Conservation (phyloP, 2,797 vertebrate genomes). For the Hemibagrus guttatus region DNA sequence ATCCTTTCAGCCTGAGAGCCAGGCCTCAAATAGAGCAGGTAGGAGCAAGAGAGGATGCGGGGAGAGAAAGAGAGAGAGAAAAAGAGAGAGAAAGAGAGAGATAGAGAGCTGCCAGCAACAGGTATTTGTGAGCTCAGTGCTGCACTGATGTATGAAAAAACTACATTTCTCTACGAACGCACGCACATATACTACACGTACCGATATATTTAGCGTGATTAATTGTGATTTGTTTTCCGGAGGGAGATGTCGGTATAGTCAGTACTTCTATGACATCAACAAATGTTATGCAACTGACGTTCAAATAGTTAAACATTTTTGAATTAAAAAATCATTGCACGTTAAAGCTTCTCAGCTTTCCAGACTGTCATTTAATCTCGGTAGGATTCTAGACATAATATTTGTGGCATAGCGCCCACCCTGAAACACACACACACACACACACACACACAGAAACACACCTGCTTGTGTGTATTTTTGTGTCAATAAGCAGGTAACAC, state of each 20-base stretch:
- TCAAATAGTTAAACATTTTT: neutral
- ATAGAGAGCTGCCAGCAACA: constrained; percentile 72
- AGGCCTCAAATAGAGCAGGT: constrained; percentile 72
- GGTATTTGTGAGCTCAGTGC: constrained; percentile 68
- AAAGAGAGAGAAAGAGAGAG: constrained; percentile 18
- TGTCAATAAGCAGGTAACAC: constrained; percentile 16
- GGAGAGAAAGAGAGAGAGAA: neutral
- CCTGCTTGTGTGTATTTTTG: constrained; percentile 1
- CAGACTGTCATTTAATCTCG: neutral
- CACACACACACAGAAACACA: neutral
- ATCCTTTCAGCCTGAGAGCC: constrained; percentile 75
- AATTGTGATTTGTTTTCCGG: neutral
- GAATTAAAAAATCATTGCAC: neutral
- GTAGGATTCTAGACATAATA: constrained; percentile 1
- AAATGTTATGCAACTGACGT: neutral
- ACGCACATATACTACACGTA: neutral
- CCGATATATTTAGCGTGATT: neutral
- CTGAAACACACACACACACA: neutral
- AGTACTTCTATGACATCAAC: neutral
- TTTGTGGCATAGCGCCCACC: neutral
- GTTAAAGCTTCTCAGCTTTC: neutral
- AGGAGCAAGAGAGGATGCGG: constrained; percentile 59
- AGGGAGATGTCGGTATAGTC: neutral
- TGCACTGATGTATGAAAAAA: constrained; percentile 36
- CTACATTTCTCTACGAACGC: constrained; percentile 27